phyloP scores from a whole-genome alignment of 1,140 invertebrate species.

The Bombus superbus region DNA sequence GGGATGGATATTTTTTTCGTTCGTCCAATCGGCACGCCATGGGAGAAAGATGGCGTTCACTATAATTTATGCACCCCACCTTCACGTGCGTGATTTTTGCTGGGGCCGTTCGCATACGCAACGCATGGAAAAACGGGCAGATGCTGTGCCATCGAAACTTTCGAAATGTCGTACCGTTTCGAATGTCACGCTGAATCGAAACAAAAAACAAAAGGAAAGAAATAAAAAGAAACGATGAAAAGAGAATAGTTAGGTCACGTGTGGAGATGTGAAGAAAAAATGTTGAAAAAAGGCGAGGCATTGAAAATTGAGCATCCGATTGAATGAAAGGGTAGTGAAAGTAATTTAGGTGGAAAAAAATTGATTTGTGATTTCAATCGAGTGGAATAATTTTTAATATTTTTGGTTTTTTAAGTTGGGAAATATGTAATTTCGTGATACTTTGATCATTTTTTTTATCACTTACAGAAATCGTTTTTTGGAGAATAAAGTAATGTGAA shows the following conservation, averaged over 20 bases:
- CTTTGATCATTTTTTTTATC: too few relatives aligned
- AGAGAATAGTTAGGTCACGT: background rate
- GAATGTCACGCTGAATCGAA: conserved; percentile 26
- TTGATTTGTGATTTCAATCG: background rate
- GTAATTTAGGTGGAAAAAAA: background rate
- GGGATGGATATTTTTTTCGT: conserved; percentile 66
- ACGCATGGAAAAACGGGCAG: conserved; percentile 61
- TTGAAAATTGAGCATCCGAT: background rate
- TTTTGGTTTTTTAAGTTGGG: rapidly evolving
- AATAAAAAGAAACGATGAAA: background rate
- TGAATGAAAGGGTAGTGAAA: background rate
- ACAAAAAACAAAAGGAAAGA: background rate
- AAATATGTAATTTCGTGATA: too few relatives aligned
- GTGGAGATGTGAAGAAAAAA: background rate
- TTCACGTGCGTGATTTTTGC: conserved; percentile 69
- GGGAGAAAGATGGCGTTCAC: conserved; percentile 68
- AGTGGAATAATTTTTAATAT: background rate
- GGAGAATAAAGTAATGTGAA: too few relatives aligned
- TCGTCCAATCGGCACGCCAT: conserved; percentile 67
- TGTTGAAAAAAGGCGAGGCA: background rate
- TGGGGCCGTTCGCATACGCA: conserved; percentile 39
- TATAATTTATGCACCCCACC: conserved; percentile 72
- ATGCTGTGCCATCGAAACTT: conserved; percentile 59
- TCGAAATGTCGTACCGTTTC: conserved; percentile 53
- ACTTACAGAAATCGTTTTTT: too few relatives aligned